These are phyloP conservation scores for Microchirus variegatus DNA, from an alignment of 2,797 vertebrate genomes.

Conservation along the genomic window DNA sequence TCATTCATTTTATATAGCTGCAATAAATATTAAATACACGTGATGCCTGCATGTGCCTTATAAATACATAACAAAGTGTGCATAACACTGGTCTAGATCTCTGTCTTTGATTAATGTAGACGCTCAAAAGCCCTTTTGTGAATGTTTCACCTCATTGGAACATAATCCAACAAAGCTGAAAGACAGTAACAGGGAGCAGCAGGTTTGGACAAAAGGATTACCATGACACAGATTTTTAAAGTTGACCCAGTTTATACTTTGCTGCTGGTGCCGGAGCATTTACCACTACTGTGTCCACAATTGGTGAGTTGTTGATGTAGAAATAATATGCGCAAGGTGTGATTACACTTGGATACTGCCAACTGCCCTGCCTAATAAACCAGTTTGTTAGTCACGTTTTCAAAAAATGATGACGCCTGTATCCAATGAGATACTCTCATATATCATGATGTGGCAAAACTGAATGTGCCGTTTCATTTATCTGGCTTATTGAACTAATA, in stretches of 20 bases:
- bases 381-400: constrained; percentile 4
- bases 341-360: too few relatives aligned
- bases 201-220: constrained; percentile 45
- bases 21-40: background rate
- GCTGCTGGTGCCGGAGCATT: background rate
- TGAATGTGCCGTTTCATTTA: background rate
- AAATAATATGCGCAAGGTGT: background rate
- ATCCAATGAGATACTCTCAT: background rate
- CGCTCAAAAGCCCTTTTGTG: constrained; percentile 33
- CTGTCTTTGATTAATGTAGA: constrained; percentile 8
- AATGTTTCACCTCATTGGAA: constrained; percentile 10
- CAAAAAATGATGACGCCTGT: background rate
- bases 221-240: constrained; percentile 12
- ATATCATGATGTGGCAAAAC: background rate
- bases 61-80: background rate
- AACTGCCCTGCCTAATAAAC: background rate
- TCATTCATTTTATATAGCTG: too few relatives aligned
- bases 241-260: constrained; percentile 50
- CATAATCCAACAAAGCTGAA: constrained; percentile 26
- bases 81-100: constrained; percentile 18
- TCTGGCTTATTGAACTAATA: too few relatives aligned
- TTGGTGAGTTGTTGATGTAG: background rate
- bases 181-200: constrained; percentile 2
- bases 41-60: background rate
- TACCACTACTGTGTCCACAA: background rate